Percentiles rank a stretch among this genome's conserved stretches.
Evolutionary conservation across 2,113 vertebrate genomes (phyloP).

Genomic region (Phalacrocorax aristotelis): DNA sequence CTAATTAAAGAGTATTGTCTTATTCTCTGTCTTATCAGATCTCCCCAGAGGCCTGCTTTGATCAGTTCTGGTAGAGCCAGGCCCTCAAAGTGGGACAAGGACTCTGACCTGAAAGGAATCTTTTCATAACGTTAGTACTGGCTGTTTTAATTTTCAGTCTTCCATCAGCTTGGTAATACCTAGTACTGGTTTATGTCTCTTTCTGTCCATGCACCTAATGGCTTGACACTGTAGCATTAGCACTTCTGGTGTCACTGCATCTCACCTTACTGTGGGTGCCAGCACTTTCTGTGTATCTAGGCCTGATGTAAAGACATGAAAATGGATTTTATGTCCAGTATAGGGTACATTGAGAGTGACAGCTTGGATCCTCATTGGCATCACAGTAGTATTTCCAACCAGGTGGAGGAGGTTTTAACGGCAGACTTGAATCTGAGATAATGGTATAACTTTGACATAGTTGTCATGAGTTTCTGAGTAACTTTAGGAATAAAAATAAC

Average conservation of each 20-base stretch:
- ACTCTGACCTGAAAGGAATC: not conserved
- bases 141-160: not conserved
- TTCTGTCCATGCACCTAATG: not conserved
- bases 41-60: not conserved
- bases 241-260: not conserved
- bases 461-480: not conserved
- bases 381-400: not conserved
- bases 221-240: not conserved
- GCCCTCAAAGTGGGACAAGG: not conserved
- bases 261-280: not conserved
- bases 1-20: not conserved
- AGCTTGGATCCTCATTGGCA: not conserved
- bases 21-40: not conserved
- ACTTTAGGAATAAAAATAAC: not conserved
- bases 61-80: not conserved
- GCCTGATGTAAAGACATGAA: not conserved
- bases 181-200: not conserved
- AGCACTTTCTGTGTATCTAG: not conserved
- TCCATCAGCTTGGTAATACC: not conserved
- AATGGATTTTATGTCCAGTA: not conserved
- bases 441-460: not conserved
- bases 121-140: not conserved
- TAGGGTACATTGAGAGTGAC: not conserved
- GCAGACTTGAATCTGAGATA: not conserved
- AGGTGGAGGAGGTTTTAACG: not conserved